phyloP scores from a whole-genome alignment of 37 sponge, comb jelly and placozoan genomes.

The Halichondria panicea region DNA sequence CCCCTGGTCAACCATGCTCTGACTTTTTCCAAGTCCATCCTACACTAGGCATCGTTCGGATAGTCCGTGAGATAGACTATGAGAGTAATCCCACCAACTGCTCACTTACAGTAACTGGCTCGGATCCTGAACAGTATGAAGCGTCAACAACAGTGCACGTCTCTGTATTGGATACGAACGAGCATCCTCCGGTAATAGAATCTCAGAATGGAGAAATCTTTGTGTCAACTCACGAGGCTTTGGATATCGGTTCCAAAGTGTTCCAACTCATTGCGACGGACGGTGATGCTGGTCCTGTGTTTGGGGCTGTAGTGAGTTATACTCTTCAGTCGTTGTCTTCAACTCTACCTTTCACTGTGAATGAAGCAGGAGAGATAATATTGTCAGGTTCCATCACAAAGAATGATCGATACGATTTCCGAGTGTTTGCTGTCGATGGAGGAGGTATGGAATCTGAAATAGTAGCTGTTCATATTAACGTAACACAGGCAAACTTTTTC shows the following conservation, averaged over 20 bases:
- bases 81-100: slow-evolving; percentile 27
- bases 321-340: neutral
- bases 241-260: slow-evolving; percentile 3
- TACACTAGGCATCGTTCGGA: slow-evolving; percentile 13
- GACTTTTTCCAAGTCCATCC: slow-evolving; percentile 10
- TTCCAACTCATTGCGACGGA: slow-evolving; percentile 33
- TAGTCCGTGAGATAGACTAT: slow-evolving; percentile 35
- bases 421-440: slow-evolving; percentile 53
- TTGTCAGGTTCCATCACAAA: neutral
- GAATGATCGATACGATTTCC: slow-evolving; percentile 17
- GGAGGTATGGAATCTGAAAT: slow-evolving; percentile 34
- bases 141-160: slow-evolving; percentile 1
- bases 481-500: slow-evolving; percentile 29
- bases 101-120: slow-evolving; percentile 27
- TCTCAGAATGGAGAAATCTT: neutral
- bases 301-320: slow-evolving; percentile 21
- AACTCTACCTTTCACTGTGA: slow-evolving; percentile 20
- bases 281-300: slow-evolving; percentile 34
- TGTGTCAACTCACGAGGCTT: slow-evolving; percentile 30
- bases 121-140: slow-evolving; percentile 7
- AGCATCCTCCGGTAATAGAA: slow-evolving; percentile 28
- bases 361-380: slow-evolving; percentile 16
- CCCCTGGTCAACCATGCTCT: neutral
- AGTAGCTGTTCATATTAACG: slow-evolving; percentile 17
- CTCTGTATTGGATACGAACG: slow-evolving; percentile 32